A percentile compares a stretch with the other conserved stretches of the same genome.
phyloP scores from a whole-genome alignment of 2,113 vertebrate genomes.

The Propithecus coquereli region DNA sequence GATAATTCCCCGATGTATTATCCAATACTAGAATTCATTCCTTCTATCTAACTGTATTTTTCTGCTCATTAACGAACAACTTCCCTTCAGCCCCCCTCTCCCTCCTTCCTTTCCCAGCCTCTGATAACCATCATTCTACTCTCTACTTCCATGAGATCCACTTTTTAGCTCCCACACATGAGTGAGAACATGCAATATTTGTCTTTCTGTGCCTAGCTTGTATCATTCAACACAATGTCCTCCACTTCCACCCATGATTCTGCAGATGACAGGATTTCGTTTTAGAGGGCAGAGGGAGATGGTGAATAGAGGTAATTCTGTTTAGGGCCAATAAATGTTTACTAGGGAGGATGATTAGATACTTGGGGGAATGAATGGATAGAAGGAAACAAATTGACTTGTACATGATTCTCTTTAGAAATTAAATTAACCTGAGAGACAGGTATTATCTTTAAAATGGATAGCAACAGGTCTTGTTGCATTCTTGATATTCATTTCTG shows the following conservation, averaged over 20 bases:
- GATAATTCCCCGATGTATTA: background rate
- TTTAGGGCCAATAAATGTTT: no score
- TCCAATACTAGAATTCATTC: background rate
- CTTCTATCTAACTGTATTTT: background rate
- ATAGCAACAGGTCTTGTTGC: no score
- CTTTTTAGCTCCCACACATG: background rate
- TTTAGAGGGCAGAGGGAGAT: background rate
- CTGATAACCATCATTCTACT: background rate
- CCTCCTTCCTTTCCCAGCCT: background rate
- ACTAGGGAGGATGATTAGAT: no score
- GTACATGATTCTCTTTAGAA: no score
- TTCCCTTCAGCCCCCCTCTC: background rate
- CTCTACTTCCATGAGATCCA: background rate
- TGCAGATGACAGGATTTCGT: background rate
- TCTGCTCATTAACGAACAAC: background rate
- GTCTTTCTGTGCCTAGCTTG: background rate
- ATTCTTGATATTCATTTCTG: no score
- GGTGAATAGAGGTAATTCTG: no score
- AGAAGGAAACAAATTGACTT: no score
- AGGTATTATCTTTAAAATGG: no score
- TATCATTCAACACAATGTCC: background rate
- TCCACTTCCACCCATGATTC: background rate
- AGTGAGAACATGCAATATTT: background rate
- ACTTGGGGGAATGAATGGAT: no score
- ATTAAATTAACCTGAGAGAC: no score